Base-by-base conservation (phyloP, 2,888 invertebrate genomes). In the Schizotus pectinicornis region DNA sequence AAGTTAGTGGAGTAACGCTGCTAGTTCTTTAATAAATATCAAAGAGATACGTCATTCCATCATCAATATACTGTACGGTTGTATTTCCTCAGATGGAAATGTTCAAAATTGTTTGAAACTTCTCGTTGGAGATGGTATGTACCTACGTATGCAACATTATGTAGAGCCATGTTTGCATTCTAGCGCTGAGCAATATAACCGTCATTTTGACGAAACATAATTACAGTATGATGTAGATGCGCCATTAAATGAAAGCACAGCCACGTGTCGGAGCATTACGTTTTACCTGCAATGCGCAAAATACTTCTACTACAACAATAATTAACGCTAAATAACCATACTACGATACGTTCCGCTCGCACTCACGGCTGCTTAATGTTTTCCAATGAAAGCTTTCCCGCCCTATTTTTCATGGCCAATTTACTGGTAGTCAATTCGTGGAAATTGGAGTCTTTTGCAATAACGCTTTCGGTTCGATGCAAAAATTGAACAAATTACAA, bases 1-100 rank as follows among this genome's bases (percentile, higher is more conserved):
- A 55, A 42, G 48, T 55, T 54, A 50, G 39, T 37, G 32, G 43
- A 47, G 35, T 48, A 47, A 48, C 39, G 54, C 33, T 55, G 54
- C 47, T 47, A 55, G 54, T 55, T 55, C 61, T 58, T 61, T 58
- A n/a, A n/a, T 57, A 58, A 57, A 54, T 61, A 57, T 58, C 51
- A 61, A 61, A 61, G 56, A 56, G 48, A 59, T 42, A 43, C 43
- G 58, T 59, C 61, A 52, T 59, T 58, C 61, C 56, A 61, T 61
- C 58, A 61, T 56, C 59, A 56, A 55, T 58, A 54, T 61, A 54
- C 48, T 37, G 47, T 22, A 22, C 47, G 37, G 32, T 53, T 46
- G 46, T 36, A 11, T 38, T 48, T 43, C 32, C 46, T 31, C 6
- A 32, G 31, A 7, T 22, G 35, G 30, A 34, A 11, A 42, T 36